Evolutionary conservation across 2,888 invertebrate genomes (phyloP).

Genomic region (Choreutis nemorana): DNA sequence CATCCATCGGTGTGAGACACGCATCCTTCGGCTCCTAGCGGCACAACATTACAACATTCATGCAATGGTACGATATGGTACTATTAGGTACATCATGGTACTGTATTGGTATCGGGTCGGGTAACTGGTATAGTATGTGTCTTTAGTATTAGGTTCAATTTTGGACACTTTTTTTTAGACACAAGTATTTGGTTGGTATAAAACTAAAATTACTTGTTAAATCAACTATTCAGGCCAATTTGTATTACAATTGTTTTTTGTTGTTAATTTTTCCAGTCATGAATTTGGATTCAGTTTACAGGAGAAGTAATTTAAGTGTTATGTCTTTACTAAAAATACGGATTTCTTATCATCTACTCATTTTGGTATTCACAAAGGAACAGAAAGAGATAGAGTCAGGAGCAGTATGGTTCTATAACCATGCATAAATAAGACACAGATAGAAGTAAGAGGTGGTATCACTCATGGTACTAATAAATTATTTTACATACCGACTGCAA

Average conservation of each 20-base stretch:
- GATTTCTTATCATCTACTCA: too few relatives aligned
- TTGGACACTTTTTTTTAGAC: too few relatives aligned
- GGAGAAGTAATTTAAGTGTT: background rate
- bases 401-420: too few relatives aligned
- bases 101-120: slow-evolving; percentile 7
- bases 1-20: slow-evolving; percentile 93
- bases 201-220: background rate
- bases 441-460: slow-evolving; percentile 34
- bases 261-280: background rate
- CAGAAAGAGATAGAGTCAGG: too few relatives aligned
- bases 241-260: background rate
- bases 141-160: too few relatives aligned
- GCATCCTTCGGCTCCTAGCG: slow-evolving; percentile 88
- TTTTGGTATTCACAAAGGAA: too few relatives aligned
- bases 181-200: too few relatives aligned
- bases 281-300: background rate
- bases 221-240: background rate
- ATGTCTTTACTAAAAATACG: too few relatives aligned
- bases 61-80: too few relatives aligned
- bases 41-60: slow-evolving; percentile 72
- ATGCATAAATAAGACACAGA: too few relatives aligned
- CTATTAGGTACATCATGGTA: slow-evolving; percentile 9
- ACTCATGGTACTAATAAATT: slow-evolving; percentile 25
- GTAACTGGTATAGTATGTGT: background rate
- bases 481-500: slow-evolving; percentile 58